Percentiles rank a stretch among this genome's conserved stretches.
These are phyloP conservation scores for Myotis planiceps DNA, from an alignment of 2,797 vertebrate genomes.

Conservation along the genomic window DNA sequence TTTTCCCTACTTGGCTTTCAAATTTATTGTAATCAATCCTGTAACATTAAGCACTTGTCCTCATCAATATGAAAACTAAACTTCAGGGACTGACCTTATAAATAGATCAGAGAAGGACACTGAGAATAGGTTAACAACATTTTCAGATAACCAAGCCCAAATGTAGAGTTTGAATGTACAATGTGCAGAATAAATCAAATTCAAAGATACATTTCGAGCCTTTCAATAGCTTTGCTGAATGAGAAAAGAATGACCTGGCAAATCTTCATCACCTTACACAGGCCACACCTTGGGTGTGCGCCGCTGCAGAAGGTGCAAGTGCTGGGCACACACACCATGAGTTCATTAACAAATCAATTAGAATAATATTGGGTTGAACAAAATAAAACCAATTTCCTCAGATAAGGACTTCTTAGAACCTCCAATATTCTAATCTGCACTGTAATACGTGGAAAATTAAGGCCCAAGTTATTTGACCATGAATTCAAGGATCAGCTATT, in stretches of 20 bases:
- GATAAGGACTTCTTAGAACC: background rate
- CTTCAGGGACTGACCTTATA: conserved; percentile 63
- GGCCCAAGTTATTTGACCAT: background rate
- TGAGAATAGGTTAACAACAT: conserved; percentile 53
- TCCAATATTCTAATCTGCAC: background rate
- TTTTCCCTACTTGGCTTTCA: conserved; percentile 52
- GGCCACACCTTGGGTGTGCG: background rate
- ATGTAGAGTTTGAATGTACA: conserved; percentile 44
- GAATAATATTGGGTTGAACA: background rate
- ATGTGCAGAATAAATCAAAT: conserved; percentile 61
- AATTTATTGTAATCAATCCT: conserved; percentile 50
- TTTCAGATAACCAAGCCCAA: conserved; percentile 68
- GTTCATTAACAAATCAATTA: conserved; percentile 34
- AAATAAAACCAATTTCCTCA: conserved; percentile 22
- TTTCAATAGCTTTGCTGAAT: background rate
- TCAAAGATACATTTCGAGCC: background rate
- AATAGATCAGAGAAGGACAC: conserved; percentile 59
- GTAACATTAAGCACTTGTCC: conserved; percentile 46
- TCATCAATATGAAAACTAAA: conserved; percentile 72
- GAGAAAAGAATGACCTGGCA: background rate
- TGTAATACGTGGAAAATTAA: background rate
- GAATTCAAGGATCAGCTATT: background rate
- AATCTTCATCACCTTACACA: background rate
- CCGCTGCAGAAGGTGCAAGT: background rate
- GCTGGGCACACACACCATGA: background rate